These are phyloP conservation scores for Lissonota sp. DNA, from an alignment of 2,888 invertebrate genomes.

Conservation along the genomic window DNA sequence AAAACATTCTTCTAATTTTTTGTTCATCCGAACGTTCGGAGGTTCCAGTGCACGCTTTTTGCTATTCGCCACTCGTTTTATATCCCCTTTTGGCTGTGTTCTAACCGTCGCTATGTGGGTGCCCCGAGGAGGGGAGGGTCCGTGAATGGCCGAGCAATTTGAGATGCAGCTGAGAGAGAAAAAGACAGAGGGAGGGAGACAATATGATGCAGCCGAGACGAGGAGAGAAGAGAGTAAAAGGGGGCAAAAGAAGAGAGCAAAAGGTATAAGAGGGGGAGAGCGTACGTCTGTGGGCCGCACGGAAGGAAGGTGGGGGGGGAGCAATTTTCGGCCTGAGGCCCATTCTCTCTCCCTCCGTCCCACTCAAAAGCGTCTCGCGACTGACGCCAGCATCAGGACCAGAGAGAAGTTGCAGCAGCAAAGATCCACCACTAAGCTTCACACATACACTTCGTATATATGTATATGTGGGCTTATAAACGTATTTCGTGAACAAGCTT, in stretches of 20 bases:
- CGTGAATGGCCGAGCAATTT: slow-evolving; percentile 66
- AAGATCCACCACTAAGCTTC: slow-evolving; percentile 34
- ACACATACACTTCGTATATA: slow-evolving; percentile 18
- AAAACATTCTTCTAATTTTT: background rate
- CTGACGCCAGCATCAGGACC: slow-evolving; percentile 56
- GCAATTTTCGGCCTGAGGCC: slow-evolving; percentile 70
- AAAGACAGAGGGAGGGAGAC: slow-evolving; percentile 47
- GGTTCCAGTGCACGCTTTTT: slow-evolving; percentile 2
- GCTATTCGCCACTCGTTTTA: slow-evolving; percentile 4
- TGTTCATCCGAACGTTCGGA: slow-evolving; percentile 8
- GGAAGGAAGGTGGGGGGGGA: slow-evolving; percentile 65
- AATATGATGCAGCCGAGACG: slow-evolving; percentile 39
- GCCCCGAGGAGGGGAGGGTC: slow-evolving; percentile 59
- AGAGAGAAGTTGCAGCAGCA: slow-evolving; percentile 55
- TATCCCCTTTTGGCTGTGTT: slow-evolving; percentile 32
- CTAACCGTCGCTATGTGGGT: slow-evolving; percentile 54
- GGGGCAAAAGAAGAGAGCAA: slow-evolving; percentile 19
- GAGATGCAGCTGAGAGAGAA: slow-evolving; percentile 65
- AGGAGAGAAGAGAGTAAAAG: slow-evolving; percentile 38
- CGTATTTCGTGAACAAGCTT: slow-evolving; percentile 41
- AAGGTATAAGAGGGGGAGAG: slow-evolving; percentile 47
- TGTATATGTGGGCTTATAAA: slow-evolving; percentile 9
- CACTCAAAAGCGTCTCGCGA: slow-evolving; percentile 37
- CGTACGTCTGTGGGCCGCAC: slow-evolving; percentile 39
- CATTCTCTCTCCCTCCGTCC: slow-evolving; percentile 10